Conservation (phyloP, 2,113 vertebrate genomes). For the Arvicanthis niloticus region DNA sequence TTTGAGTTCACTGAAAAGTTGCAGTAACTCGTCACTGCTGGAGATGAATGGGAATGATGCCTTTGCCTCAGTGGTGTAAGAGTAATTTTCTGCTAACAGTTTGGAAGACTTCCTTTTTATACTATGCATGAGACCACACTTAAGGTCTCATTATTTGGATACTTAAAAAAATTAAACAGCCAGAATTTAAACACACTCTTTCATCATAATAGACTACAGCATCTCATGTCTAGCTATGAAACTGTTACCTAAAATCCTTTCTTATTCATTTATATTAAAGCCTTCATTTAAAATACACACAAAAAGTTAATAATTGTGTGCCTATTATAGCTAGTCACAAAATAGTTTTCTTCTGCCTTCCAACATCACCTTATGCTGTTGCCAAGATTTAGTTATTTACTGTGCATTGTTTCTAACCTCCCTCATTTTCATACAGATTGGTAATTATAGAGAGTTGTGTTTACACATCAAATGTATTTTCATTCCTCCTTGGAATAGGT, state of each 20-base stretch:
- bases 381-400: not conserved
- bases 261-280: not conserved
- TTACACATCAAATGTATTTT: not conserved
- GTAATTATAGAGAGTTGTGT: not conserved
- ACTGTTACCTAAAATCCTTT: slow-evolving; percentile 1
- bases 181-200: not conserved
- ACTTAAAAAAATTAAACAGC: not conserved
- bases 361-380: not conserved
- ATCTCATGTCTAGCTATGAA: not conserved
- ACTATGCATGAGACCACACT: not conserved
- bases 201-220: not conserved
- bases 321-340: not conserved
- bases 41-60: not conserved
- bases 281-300: not conserved
- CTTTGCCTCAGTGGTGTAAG: not conserved
- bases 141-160: not conserved
- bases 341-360: not conserved
- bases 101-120: not conserved
- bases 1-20: not conserved
- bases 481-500: not conserved
- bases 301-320: not conserved
- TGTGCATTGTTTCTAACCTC: not conserved
- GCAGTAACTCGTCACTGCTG: not conserved
- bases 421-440: not conserved
- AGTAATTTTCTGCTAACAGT: not conserved